Percentiles rank a stretch among this genome's conserved stretches.
phyloP scores from a whole-genome alignment of 2,113 vertebrate genomes.

The Andinoacara biseriatus region DNA sequence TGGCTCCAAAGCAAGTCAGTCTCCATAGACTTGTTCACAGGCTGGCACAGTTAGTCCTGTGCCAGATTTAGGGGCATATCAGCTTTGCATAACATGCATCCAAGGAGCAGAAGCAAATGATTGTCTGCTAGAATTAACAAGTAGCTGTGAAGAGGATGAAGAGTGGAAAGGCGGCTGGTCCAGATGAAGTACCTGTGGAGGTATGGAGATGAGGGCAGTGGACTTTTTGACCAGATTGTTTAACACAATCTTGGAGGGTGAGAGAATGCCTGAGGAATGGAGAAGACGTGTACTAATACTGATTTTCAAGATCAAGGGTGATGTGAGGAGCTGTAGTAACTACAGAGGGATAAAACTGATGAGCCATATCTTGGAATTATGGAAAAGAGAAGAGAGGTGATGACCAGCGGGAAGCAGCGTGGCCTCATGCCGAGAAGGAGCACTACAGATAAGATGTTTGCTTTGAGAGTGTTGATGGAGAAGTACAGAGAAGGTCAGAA shows the following conservation, averaged over 20 bases:
- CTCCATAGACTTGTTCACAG: neutral
- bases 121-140: neutral
- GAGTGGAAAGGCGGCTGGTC: rapidly evolving
- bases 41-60: neutral
- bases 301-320: neutral
- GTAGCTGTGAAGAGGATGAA: neutral
- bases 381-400: neutral
- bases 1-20: neutral
- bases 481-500: neutral
- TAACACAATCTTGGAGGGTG: neutral
- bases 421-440: neutral
- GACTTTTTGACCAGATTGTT: neutral
- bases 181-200: neutral
- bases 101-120: too few species aligned
- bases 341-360: neutral
- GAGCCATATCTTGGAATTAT: neutral
- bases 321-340: neutral
- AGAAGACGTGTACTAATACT: neutral
- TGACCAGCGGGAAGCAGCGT: neutral
- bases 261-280: neutral
- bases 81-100: neutral
- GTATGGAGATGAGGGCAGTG: neutral
- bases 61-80: neutral
- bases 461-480: neutral
- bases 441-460: neutral